These are phyloP conservation scores for Limnephilus lunatus DNA, from an alignment of 2,888 invertebrate species.

Conservation along the genomic window DNA sequence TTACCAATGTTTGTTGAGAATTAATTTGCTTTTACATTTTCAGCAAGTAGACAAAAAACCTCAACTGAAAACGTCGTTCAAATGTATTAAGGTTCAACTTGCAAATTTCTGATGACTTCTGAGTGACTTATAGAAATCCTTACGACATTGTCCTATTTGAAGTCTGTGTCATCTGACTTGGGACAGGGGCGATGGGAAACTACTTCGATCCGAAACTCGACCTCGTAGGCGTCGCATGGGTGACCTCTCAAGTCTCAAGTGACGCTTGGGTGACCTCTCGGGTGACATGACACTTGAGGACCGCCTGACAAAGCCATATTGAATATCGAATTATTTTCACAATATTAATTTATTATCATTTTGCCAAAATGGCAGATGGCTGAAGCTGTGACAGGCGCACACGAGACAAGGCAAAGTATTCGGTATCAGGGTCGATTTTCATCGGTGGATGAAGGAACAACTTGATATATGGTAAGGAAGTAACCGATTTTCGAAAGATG, in stretches of 20 bases:
- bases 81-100: not conserved
- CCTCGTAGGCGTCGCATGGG: not conserved
- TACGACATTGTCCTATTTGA: not conserved
- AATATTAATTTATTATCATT: slow-evolving; percentile 32
- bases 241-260: not conserved
- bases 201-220: not conserved
- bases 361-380: slow-evolving; percentile 50
- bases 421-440: not conserved
- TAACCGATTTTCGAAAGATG: not conserved
- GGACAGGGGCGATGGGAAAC: slow-evolving; percentile 14
- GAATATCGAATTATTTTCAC: not conserved
- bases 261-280: slow-evolving; percentile 29
- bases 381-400: not conserved
- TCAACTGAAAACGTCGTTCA: not conserved
- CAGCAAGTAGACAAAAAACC: not conserved
- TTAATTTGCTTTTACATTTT: too few species aligned
- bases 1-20: too few species aligned
- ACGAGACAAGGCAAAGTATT: not conserved
- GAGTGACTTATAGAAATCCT: not conserved
- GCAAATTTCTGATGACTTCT: not conserved
- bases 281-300: slow-evolving; percentile 12
- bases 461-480: not conserved
- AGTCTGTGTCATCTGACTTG: not conserved
- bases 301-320: slow-evolving; percentile 27
- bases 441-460: not conserved